Percentiles rank a stretch among this genome's conserved stretches.
Conservation (phyloP, 2,113 vertebrate genomes). For the Pan paniscus region DNA sequence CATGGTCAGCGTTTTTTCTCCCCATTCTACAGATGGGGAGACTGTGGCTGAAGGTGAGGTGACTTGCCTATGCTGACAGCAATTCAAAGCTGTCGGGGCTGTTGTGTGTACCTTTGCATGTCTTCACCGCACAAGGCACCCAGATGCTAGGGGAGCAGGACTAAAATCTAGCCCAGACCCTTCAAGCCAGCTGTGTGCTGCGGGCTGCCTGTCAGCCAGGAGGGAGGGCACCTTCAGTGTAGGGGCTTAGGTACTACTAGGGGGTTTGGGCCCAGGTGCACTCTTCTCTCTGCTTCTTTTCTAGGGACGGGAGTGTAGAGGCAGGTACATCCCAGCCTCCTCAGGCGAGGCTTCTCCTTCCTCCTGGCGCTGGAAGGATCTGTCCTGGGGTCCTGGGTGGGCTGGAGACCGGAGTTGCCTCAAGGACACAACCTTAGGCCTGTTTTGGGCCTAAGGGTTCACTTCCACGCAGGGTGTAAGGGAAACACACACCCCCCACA, state of each 20-base stretch:
- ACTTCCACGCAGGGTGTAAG: neutral
- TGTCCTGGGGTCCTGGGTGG: neutral
- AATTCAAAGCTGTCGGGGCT: neutral
- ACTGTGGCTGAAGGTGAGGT: neutral
- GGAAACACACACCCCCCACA: neutral
- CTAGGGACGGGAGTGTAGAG: neutral
- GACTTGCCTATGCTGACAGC: too few species aligned
- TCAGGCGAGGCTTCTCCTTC: neutral
- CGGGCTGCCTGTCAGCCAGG: neutral
- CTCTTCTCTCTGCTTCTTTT: neutral
- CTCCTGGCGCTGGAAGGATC: too few species aligned
- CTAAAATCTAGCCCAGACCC: neutral
- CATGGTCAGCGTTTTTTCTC: neutral
- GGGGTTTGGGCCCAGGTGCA: neutral
- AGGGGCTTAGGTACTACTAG: too few species aligned
- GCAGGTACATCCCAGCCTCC: neutral
- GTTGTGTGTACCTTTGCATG: neutral
- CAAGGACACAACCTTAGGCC: neutral
- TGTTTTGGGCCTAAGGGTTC: neutral
- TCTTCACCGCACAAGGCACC: neutral
- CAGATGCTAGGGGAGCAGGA: neutral
- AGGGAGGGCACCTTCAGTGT: accelerated
- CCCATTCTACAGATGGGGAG: neutral
- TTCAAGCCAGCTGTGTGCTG: neutral
- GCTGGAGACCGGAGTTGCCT: neutral